Evolutionary conservation across 2,888 invertebrate species (phyloP).

Genomic region (Latrodectus hesperus): DNA sequence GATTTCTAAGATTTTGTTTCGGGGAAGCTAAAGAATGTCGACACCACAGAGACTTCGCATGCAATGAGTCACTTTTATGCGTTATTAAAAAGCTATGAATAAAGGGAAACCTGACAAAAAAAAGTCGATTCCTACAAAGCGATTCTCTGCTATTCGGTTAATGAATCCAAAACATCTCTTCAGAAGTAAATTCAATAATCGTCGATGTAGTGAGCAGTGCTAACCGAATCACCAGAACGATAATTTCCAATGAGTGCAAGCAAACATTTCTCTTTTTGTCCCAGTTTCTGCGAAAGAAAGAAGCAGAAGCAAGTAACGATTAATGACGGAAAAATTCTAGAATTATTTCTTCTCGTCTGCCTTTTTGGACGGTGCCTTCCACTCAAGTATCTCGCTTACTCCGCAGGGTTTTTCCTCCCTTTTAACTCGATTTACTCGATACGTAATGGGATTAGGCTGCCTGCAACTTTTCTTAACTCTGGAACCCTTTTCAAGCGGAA

Average conservation of each 20-base stretch:
- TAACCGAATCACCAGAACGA: not conserved
- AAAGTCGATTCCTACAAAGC: no score
- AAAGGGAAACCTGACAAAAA: no score
- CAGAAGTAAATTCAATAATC: not conserved
- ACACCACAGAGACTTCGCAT: no score
- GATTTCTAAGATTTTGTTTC: no score
- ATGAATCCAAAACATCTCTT: not conserved
- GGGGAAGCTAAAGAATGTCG: no score
- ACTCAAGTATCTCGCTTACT: slow-evolving; percentile 4
- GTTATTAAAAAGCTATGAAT: no score
- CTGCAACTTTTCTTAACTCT: slow-evolving; percentile 36
- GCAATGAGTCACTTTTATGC: no score
- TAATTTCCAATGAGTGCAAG: slow-evolving; percentile 2
- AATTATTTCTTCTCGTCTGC: not conserved
- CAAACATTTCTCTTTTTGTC: not conserved
- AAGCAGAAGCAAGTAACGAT: slow-evolving; percentile 8
- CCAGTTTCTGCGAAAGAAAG: not conserved
- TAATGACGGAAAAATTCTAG: slow-evolving; percentile 30
- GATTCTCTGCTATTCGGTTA: no score
- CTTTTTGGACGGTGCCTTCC: not conserved
- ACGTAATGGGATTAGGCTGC: slow-evolving; percentile 51
- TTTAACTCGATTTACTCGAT: slow-evolving; percentile 45
- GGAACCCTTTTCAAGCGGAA: slow-evolving; percentile 18
- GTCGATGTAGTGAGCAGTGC: not conserved
- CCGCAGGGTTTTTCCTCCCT: slow-evolving; percentile 21